Evolutionary conservation across 2,797 vertebrate species (phyloP), one percentile per base, ranked within the genome.

Genomic region (Eupleurogrammus muticus): DNA sequence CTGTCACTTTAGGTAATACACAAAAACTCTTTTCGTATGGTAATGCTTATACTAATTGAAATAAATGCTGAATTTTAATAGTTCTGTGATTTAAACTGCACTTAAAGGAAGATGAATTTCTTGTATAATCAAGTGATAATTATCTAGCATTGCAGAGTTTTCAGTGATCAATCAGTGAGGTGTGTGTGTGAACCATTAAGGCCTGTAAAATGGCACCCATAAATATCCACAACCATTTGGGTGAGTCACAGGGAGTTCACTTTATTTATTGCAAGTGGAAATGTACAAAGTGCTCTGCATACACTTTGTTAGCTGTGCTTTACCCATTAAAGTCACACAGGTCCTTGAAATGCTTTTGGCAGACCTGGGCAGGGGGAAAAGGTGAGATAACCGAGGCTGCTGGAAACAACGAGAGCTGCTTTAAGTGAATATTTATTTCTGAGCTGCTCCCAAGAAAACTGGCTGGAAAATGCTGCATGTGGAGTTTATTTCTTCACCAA

Each of bases 191-290:
- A 71, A 68, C 42, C 46, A 53, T 76, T 55, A 58, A 48, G 51
- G 48, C 11, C 34, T 44, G 56, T 73, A 69, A 67, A 75, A 63
- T 55, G 12, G 34, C 46, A 74, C 16, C 60, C 49, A 82, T 77
- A 80, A 70, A 72, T 74, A 74, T 66, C 67, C 13, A 58, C 66
- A 80, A 64, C 32, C 62, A 70, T 85, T 81, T 62, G 20, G 72
- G 55, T 48, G 55, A 79, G 63, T 61, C 73, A 73, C 67, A 49
- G 14, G 50, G 54, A 70, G 59, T 71, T 73, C 3, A 49, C 68
- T 76, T 82, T 68, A 84, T 85, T 80, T 80, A 78, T 72, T 76
- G 62, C 73, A 4, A 66, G 14, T 79, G 35, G 53, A 78, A 79
- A 75, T 64, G 47, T 53, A 55, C 17, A 66, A 77, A 77, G 69